Conservation (phyloP, 2,888 invertebrate species). For the Caenorhabditis sp. region DNA sequence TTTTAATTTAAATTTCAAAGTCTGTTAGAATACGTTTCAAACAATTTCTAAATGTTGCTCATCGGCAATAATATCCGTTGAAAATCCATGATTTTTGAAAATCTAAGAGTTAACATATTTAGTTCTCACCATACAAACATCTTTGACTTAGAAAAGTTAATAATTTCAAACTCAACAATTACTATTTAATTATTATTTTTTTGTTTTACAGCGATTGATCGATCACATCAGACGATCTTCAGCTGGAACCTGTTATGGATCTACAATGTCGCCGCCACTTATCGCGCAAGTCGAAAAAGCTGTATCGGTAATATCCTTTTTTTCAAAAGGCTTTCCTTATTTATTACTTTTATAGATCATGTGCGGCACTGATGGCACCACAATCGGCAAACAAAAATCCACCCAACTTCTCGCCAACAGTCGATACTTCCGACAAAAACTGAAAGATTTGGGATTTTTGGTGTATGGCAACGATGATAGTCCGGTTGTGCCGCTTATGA, state of each 20-base stretch:
- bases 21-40: no score
- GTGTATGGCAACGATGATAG: slow-evolving; percentile 91
- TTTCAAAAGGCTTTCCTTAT: neutral
- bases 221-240: slow-evolving; percentile 82
- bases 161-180: no score
- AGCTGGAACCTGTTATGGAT: slow-evolving; percentile 82
- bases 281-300: slow-evolving; percentile 85
- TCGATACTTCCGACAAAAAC: slow-evolving; percentile 45
- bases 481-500: slow-evolving; percentile 85
- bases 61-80: no score
- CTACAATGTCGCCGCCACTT: slow-evolving; percentile 80
- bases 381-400: slow-evolving; percentile 53
- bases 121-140: no score
- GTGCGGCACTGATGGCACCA: slow-evolving; percentile 60
- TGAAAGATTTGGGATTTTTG: slow-evolving; percentile 81
- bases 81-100: no score
- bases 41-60: no score
- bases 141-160: no score
- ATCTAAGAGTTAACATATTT: no score
- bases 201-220: slow-evolving; percentile 78
- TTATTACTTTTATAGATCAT: slow-evolving; percentile 36
- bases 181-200: no score
- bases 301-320: slow-evolving; percentile 77
- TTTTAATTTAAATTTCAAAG: no score
- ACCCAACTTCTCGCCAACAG: slow-evolving; percentile 55